Conservation (phyloP, 2,113 vertebrate species). For the Prunella fulvescens region DNA sequence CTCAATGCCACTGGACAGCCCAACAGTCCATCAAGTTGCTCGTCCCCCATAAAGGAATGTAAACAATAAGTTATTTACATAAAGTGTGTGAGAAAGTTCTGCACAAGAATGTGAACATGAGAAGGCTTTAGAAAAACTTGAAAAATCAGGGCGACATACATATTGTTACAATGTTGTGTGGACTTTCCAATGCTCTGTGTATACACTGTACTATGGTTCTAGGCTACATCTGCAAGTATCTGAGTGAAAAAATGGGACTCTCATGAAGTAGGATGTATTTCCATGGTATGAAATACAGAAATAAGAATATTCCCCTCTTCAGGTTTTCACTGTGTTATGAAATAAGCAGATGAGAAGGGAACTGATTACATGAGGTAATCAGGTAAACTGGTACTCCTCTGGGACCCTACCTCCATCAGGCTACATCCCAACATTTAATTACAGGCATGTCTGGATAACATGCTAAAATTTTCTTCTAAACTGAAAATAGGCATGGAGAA, state of each 20-base stretch:
- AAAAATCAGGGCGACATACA: too few relatives aligned
- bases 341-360: neutral
- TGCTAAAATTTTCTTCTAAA: neutral
- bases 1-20: too few relatives aligned
- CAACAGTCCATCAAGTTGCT: too few relatives aligned
- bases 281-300: neutral
- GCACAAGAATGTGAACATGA: too few relatives aligned
- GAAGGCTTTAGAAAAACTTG: too few relatives aligned
- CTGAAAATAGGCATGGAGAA: neutral
- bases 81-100: too few relatives aligned
- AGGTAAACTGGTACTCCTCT: fast-evolving
- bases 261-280: neutral
- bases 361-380: neutral
- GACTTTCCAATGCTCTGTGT: neutral
- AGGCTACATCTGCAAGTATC: neutral
- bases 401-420: neutral
- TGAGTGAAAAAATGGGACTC: neutral
- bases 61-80: too few relatives aligned
- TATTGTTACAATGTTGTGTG: neutral
- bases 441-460: neutral
- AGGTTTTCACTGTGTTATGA: neutral
- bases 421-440: neutral
- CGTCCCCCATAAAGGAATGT: too few relatives aligned
- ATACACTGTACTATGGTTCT: neutral
- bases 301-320: neutral